phyloP scores from a whole-genome alignment of 2,888 invertebrate species.

The Drosophila recens region DNA sequence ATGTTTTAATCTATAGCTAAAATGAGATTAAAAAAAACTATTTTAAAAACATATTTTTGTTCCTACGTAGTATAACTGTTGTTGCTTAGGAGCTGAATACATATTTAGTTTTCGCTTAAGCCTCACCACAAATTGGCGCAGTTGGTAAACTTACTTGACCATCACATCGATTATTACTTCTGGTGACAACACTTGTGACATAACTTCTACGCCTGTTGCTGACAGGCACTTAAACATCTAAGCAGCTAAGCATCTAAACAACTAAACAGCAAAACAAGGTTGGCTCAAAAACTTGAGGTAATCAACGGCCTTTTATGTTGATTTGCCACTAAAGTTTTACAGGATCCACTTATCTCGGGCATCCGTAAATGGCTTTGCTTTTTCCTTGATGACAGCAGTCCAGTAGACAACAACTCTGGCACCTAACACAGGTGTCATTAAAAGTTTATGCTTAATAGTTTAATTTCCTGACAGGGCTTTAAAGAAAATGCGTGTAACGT shows the following conservation, averaged over 20 bases:
- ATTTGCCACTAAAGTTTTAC: constrained; percentile 75
- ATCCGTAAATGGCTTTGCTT: constrained; percentile 55
- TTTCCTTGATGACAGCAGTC: constrained; percentile 52
- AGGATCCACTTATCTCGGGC: constrained; percentile 60
- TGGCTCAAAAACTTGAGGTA: constrained; percentile 55
- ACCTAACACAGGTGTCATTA: constrained; percentile 66
- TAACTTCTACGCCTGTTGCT: constrained; percentile 52
- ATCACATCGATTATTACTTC: constrained; percentile 15
- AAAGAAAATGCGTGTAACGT: constrained; percentile 19
- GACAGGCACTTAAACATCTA: constrained; percentile 30
- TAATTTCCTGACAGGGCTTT: constrained; percentile 67
- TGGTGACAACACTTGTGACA: constrained; percentile 37
- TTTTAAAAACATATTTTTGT: neutral
- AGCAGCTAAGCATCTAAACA: constrained; percentile 23
- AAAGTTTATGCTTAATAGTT: constrained; percentile 74
- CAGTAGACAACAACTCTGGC: constrained; percentile 26
- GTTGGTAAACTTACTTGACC: neutral
- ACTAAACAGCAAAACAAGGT: constrained; percentile 20
- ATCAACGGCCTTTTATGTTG: constrained; percentile 73
- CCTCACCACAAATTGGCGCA: neutral
- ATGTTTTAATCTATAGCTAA: neutral
- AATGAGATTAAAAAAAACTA: neutral
- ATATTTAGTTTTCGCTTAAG: neutral
- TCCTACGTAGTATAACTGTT: neutral
- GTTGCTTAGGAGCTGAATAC: neutral